These are phyloP conservation scores for Chiloscyllium punctatum DNA, from an alignment of 2,797 vertebrate genomes.

Conservation along the genomic window DNA sequence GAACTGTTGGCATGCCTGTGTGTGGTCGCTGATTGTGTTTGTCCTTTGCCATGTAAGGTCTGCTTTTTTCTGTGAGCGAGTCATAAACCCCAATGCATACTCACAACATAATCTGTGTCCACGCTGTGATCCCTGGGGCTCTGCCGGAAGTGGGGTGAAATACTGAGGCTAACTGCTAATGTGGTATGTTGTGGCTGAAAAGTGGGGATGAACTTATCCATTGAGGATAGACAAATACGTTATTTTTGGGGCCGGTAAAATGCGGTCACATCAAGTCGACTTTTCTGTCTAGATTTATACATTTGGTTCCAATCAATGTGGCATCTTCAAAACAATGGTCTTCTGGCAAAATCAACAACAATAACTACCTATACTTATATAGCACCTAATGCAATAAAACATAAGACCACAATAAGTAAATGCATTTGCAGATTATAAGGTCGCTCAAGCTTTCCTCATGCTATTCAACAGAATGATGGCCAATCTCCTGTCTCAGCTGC, in stretches of 20 bases:
- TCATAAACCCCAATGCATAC: neutral
- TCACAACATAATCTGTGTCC: neutral
- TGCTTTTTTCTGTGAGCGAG: neutral
- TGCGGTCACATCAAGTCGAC: neutral
- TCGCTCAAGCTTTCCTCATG: neutral
- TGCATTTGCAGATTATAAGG: no score
- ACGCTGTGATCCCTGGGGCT: no score
- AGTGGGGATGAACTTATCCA: neutral
- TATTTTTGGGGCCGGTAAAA: neutral
- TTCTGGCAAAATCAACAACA: neutral
- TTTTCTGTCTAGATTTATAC: no score
- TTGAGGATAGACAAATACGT: neutral
- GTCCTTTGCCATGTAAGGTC: neutral
- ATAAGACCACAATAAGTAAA: neutral
- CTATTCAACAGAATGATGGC: neutral
- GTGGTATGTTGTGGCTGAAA: neutral
- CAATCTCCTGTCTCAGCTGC: no score
- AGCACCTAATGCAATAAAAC: neutral
- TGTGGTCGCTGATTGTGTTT: neutral
- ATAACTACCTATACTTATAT: neutral
- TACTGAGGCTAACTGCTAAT: neutral
- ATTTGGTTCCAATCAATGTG: neutral
- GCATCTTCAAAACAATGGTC: neutral
- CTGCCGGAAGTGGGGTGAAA: neutral
- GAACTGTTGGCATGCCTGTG: neutral